Base-by-base conservation (phyloP, 1,140 invertebrate genomes). In the Anastatus disparis region DNA sequence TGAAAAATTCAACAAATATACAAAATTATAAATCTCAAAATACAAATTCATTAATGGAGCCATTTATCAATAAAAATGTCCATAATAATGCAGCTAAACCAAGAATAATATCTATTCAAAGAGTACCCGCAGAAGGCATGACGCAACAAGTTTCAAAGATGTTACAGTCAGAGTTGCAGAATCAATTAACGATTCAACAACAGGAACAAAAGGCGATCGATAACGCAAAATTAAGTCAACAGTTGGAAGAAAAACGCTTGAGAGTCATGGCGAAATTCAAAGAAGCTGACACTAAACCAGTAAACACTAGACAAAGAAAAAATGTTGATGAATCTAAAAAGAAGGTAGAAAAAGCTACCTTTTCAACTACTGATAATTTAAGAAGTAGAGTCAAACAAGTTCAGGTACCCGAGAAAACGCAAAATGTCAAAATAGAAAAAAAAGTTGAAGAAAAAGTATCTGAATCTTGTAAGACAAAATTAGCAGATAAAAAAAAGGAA, bases 201-300 rank as follows among this genome's bases (percentile, higher is more conserved):
- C 27, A 56, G 17, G 15, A 56, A 20, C 27, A 56, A 15, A 12
- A 15, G 8, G 1, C 22, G 6, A 10, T 9, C 1, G 48, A 46
- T 13, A 26, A 70, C 15, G 26, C 58, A 1, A 70, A 62, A 8
- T 24, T 70, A 8, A 50, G 59, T n/a, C 4, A 26, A 17, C 42
- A 65, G 10, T 40, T 83, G 0, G 79, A 83, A 26, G 76, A 78
- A 15, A 83, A 83, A 58, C 73, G 81, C 7, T 70, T 74, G 38
- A 72, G 81, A 8, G 63, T 79, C 8, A 75, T 82, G 20, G 73
- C 77, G 0, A 83, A 81, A 27, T 73, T 83, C 12, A 77, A 77
- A 29, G 76, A 78, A 26, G 58, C 22, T 26, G 7, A 65, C 0
- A 72, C 63, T 38, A 7, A 4, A 20, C 35, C 17, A 13, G 3